Evolutionary conservation across 2,113 vertebrate species (phyloP), one percentile per base, ranked within the genome.

Genomic region (Isichthys henryi): DNA sequence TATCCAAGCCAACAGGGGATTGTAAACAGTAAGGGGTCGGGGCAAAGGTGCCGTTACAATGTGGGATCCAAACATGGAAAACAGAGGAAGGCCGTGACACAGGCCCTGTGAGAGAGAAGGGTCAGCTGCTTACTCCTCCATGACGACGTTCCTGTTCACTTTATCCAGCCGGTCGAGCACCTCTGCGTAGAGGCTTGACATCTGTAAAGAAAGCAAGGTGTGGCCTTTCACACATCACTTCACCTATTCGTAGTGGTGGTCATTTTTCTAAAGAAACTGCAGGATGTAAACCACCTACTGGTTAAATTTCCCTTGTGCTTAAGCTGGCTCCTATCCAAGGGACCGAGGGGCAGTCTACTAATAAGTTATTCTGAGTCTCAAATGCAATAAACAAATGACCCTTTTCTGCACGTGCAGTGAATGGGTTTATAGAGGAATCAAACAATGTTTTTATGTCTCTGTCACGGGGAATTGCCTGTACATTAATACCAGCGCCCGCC

Each of bases 121-220:
- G n/a, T 50, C 48, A 74, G 31, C 43, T 5, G 10, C 5, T 95
- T 91, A 94, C 80, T 95, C 94, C 90, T 96, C 95, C 80, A 90
- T 94, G 85, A 91, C 90, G 88, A 91, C 49, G 80, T 92, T 95
- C 46, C 77, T 92, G 92, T 95, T 95, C 3, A 93, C 95, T 94
- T 93, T 96, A 92, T 97, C 94, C 92, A 98, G 2, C 91, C 94
- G 94, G 91, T 97, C 95, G 94, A 97, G 91, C 89, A 99, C 93
- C 89, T 97, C 95, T 58, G 94, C 91, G 91, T 98, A 97, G 43
- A 97, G 95, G 86, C 91, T 88, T 35, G 95, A 93, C 95, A 99
- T 97, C 97, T 99, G 94, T 53, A 92, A 91, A 91, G 1, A 88
- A 66, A 92, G 82, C 88, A 84, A 45, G 45, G 3, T 84, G 45